Percentiles rank a stretch among this genome's conserved stretches.
These are phyloP conservation scores for Silurus asotus DNA, from an alignment of 2,113 vertebrate genomes.

Conservation along the genomic window DNA sequence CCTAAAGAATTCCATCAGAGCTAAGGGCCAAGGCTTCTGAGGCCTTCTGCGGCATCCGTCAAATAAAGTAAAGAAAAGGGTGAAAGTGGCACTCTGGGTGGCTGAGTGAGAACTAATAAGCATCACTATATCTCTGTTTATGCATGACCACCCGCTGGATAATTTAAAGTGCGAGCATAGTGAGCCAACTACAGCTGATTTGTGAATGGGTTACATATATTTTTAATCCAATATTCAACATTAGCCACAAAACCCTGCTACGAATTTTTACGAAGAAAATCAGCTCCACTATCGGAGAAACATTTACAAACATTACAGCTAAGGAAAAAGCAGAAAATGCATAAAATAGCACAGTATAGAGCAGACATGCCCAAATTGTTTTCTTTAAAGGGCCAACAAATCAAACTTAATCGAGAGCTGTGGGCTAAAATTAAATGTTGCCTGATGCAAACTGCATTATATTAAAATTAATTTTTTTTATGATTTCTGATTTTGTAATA, in stretches of 20 bases:
- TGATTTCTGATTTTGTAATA: too few relatives aligned
- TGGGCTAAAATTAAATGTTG: too few relatives aligned
- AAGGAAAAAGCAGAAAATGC: too few relatives aligned
- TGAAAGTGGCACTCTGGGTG: slow-evolving; percentile 36
- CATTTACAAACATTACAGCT: too few relatives aligned
- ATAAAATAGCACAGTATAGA: too few relatives aligned
- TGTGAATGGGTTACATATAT: background rate
- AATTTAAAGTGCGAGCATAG: background rate
- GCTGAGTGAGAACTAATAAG: slow-evolving; percentile 13
- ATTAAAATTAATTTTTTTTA: too few relatives aligned
- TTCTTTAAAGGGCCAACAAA: too few relatives aligned
- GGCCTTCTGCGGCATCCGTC: slow-evolving; percentile 25
- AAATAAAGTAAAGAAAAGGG: slow-evolving; percentile 8
- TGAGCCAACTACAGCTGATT: background rate
- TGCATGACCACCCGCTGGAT: slow-evolving; percentile 20
- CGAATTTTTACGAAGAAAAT: background rate
- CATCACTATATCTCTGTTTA: slow-evolving; percentile 20
- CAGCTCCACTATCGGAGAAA: background rate
- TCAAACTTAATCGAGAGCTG: too few relatives aligned
- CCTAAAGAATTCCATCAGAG: slow-evolving; percentile 49
- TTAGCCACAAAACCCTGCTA: too few relatives aligned
- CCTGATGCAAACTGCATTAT: too few relatives aligned
- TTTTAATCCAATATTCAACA: background rate
- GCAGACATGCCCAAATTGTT: too few relatives aligned
- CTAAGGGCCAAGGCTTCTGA: slow-evolving; percentile 38